Percentiles rank a stretch among this genome's conserved stretches.
phyloP scores from a whole-genome alignment of 2,888 invertebrate genomes.

The Alsophila aescularia region DNA sequence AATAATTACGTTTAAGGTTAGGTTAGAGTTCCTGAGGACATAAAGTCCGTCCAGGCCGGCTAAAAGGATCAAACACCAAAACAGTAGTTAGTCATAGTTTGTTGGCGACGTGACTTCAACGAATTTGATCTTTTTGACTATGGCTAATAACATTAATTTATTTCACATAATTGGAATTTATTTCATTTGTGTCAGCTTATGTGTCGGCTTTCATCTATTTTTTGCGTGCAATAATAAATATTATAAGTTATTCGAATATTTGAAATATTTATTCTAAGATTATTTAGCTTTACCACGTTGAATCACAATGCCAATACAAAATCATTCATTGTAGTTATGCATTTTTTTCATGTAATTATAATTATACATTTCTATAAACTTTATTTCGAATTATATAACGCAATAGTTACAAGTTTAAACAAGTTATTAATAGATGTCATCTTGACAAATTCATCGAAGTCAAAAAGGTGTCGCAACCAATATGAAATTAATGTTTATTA shows the following conservation, averaged over 20 bases:
- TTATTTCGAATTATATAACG: background rate
- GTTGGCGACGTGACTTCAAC: constrained; percentile 54
- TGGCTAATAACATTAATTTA: background rate
- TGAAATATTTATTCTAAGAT: too few species aligned
- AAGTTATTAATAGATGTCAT: constrained; percentile 12
- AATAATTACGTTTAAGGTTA: constrained; percentile 49
- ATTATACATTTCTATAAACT: background rate
- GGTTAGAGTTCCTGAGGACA: constrained; percentile 78
- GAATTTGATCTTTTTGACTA: constrained; percentile 43
- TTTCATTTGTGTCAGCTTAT: too few species aligned
- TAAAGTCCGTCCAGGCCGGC: constrained; percentile 76
- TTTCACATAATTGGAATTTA: too few species aligned
- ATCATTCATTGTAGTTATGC: background rate
- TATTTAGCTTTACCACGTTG: background rate
- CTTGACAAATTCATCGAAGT: constrained; percentile 47
- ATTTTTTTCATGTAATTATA: background rate
- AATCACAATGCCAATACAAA: background rate
- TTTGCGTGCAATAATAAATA: background rate
- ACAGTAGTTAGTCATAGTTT: constrained; percentile 74
- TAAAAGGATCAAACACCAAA: constrained; percentile 82
- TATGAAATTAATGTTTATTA: constrained; percentile 74
- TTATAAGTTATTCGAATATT: too few species aligned
- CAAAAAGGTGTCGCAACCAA: constrained; percentile 43
- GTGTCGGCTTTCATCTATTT: too few species aligned
- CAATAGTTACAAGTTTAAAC: background rate